Conservation (phyloP, 1,140 invertebrate species). For the Physella acuta region DNA sequence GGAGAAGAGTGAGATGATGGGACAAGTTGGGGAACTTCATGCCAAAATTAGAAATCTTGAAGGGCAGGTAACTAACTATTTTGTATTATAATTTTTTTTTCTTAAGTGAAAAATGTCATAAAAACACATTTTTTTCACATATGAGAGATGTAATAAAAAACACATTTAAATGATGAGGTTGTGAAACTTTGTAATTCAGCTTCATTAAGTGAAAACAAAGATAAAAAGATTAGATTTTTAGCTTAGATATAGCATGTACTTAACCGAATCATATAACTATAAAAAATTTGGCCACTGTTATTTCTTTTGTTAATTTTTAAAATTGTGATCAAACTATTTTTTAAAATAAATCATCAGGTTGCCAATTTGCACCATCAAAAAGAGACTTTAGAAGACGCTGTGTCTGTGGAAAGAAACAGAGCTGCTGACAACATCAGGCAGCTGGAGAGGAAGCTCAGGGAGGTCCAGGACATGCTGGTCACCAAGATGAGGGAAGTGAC, state of each 20-base stretch:
- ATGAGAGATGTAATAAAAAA: no score
- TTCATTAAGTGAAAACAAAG: no score
- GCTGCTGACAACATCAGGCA: slow-evolving; percentile 34
- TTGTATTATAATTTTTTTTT: slow-evolving; percentile 16
- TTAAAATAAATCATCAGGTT: slow-evolving; percentile 37
- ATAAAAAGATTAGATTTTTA: no score
- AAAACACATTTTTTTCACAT: no score
- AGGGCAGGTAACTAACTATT: slow-evolving; percentile 37
- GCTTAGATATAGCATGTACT: no score
- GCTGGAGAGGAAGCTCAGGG: slow-evolving; percentile 41
- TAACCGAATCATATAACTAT: no score
- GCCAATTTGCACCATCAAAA: slow-evolving; percentile 39
- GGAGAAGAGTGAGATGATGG: slow-evolving; percentile 38
- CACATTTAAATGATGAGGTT: no score
- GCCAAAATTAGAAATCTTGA: slow-evolving; percentile 39
- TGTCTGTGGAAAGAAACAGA: slow-evolving; percentile 34
- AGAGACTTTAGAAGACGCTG: slow-evolving; percentile 34
- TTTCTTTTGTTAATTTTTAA: no score
- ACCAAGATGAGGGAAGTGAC: slow-evolving; percentile 45
- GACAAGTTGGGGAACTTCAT: slow-evolving; percentile 36
- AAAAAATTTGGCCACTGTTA: no score
- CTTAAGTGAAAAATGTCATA: no score
- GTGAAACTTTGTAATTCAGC: no score
- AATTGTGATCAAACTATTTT: no score
- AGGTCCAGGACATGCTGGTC: slow-evolving; percentile 45